Base-by-base conservation (phyloP, 2,797 vertebrate genomes). In the Sciaenops ocellatus region DNA sequence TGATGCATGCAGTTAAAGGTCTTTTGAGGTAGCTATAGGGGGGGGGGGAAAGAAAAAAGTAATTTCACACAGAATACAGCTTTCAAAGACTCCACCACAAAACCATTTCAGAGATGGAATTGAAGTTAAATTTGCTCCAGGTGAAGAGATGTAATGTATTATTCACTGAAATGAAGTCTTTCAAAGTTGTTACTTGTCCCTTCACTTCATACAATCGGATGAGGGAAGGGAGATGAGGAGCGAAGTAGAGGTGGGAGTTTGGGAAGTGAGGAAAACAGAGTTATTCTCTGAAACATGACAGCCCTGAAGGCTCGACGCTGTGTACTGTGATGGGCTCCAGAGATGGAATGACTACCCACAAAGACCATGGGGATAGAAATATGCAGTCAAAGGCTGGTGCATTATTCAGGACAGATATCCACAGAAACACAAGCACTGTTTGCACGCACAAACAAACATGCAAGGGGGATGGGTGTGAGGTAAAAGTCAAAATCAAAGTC, bases 121-220 rank as follows among this genome's bases (percentile, higher is more conserved):
- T 56, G 67, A 73, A 78, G 73, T 71, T 69, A 72, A 70, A 91
- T 87, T 81, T 73, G 74, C 91, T 90, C 51, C 85, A 89, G 87
- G 90, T 90, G 79, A 80, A 69, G 72, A 85, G 52, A 76, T 75
- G 57, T 83, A 60, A 89, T 89, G 82, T 79, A 85, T 90, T 87
- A 89, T 91, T 91, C 87, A 90, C 78, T 16, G 30, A 85, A 86
- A 91, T 83, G 61, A 85, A 86, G 79, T 73, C 76, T 80, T 69
- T 81, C 62, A 63, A 75, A 81, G 71, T 67, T 77, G 62, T 44
- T 76, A 59, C 79, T 70, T 61, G 73, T 84, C 73, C 66, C 56
- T 83, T 82, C 69, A n/a, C 55, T 76, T 74, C 61, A 54, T 59
- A 64, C 54, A 38, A 51, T 76, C 1, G 24, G 66, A 84, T 75